Evolutionary conservation across 2,888 invertebrate species (phyloP), one percentile per base, ranked within the genome.

Genomic region (Bhutanitis thaidina): DNA sequence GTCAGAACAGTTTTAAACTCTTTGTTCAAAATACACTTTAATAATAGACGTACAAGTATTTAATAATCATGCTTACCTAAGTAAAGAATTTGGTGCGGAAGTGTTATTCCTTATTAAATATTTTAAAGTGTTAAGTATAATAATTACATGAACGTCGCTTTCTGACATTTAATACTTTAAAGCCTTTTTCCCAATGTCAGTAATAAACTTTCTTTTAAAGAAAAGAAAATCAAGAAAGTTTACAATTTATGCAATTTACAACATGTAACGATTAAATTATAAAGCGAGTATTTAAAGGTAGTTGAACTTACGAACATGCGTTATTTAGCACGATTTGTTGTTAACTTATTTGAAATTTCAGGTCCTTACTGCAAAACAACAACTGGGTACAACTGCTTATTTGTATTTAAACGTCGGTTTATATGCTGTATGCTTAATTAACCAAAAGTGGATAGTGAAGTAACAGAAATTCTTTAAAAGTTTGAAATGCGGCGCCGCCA

Each of bases 401-500:
- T 37, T 43, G 30, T 16, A 37, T 35, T 59, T 60, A 62, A 62
- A 54, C 43, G 49, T 36, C 60, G 60, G 54, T 58, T 46, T 61
- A 61, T 66, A 66, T 65, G 65, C 64, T 53, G 60, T 57, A 55
- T 62, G 62, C 59, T 71, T 67, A 68, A 75, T 76, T 73, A 71
- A 69, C 64, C 55, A 61, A 60, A 62, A 59, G 59, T 55, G 57
- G 59, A 52, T 62, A 59, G 61, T 60, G 58, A 58, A 60, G 58
- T 66, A 49, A 43, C 12, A 43, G 39, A 43, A 38, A 43, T 38
- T 20, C 36, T 20, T 71, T 71, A 59, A 65, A 76, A 73, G 60
- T 71, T 69, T 67, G 63, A 69, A 69, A 64, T 66, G 61, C 69
- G 78, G 82, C 83, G 83, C 81, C 80, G 69, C 78, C 77, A 73